Evolutionary conservation across 2,113 vertebrate genomes (phyloP), one percentile per base, ranked within the genome.

Genomic region (Nothocercus julius): DNA sequence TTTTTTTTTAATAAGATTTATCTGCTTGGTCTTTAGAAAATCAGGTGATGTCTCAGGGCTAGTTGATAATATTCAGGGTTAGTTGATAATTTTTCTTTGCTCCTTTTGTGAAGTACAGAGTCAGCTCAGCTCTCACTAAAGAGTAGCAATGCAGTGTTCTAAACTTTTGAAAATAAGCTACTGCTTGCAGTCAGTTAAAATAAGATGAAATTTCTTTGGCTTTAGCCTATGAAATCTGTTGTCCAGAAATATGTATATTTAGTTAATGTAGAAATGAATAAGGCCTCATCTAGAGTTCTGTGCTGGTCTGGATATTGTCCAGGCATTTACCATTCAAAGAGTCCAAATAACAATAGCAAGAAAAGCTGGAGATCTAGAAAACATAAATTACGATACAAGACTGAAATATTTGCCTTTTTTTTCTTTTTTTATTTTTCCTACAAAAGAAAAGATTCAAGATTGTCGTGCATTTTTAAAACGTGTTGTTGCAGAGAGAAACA

Each of bases 1-100:
- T 11, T 15, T 49, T 21, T 49, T 49, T 49, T 49, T 21, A 47
- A 21, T 47, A 49, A 49, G 49, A 49, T 49, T 49, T 21, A 36
- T 44, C 56, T 86, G 28, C 6, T 61, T 68, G 9, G 5, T 88
- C 42, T 90, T 67, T 61, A 18, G 76, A 93, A 69, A 42, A 92
- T 94, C 63, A 86, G 47, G 58, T 93, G 22, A 32, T 90, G 40
- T 88, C 69, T 94, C 82, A 73, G 80, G 73, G 56, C 53, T 76
- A 51, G 76, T 36, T 11, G 22, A 4, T 51, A 80, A 30, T 47
- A 54, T 45, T 86, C 82, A 73, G 80, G 73, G 56, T 47, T 79
- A 42, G 68, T 40, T 9, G 22, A 3, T 51, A 80, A 30, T 47
- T 51, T 45, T 86, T 73, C 27, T 32, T 51, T 81, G 14, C 80